Evolutionary conservation across 2,113 vertebrate genomes (phyloP).

Genomic region (Toxostoma redivivum): DNA sequence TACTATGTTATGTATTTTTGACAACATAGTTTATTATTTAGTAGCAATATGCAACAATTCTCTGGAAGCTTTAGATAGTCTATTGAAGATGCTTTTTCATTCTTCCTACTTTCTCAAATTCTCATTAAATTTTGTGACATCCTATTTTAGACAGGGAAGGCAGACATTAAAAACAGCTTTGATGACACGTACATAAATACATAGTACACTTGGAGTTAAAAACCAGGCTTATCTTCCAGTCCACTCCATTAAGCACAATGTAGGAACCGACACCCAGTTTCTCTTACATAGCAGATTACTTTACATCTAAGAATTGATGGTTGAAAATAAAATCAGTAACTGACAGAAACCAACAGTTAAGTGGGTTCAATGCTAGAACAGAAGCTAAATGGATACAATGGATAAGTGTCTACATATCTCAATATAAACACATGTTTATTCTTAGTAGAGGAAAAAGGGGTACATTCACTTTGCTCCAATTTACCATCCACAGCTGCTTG

Average conservation of each 20-base stretch:
- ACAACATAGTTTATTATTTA: not conserved
- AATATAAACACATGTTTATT: not conserved
- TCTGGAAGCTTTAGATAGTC: not conserved
- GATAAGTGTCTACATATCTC: not conserved
- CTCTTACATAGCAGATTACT: not conserved
- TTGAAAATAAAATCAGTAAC: not conserved
- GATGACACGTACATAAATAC: conserved; percentile 4
- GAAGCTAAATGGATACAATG: not conserved
- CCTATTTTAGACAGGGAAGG: not conserved
- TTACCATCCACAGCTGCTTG: not conserved
- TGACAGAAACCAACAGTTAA: not conserved
- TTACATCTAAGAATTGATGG: not conserved
- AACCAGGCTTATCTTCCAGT: conserved; percentile 29
- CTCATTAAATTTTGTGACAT: not conserved
- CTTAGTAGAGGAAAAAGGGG: not conserved
- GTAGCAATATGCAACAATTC: not conserved
- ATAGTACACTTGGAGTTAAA: conserved; percentile 17
- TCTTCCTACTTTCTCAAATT: not conserved
- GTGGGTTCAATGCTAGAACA: not conserved
- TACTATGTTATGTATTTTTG: not conserved
- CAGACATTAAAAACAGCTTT: not conserved
- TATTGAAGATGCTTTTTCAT: not conserved
- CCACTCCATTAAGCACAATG: conserved; percentile 45
- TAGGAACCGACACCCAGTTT: not conserved
- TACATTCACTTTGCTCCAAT: not conserved